phyloP scores from a whole-genome alignment of 2,888 invertebrate genomes.

The Oeneis ivallda region DNA sequence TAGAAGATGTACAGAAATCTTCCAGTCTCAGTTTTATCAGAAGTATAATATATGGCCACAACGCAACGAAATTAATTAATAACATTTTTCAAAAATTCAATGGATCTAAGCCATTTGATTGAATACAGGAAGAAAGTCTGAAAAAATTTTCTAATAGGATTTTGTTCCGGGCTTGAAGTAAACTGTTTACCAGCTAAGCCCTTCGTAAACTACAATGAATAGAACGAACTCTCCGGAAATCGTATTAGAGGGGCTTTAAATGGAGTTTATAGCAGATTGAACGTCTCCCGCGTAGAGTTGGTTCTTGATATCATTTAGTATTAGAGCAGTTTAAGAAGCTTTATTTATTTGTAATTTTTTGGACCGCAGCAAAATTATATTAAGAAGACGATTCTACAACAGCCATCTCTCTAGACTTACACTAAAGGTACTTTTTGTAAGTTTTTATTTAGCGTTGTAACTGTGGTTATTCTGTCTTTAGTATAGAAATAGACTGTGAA shows the following conservation, averaged over 20 bases:
- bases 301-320: slow-evolving; percentile 8
- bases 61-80: too few relatives aligned
- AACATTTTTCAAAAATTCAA: too few relatives aligned
- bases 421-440: too few relatives aligned
- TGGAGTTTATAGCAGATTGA: slow-evolving; percentile 28
- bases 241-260: slow-evolving; percentile 20
- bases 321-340: neutral
- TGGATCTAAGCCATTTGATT: too few relatives aligned
- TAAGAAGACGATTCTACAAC: too few relatives aligned
- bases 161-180: neutral
- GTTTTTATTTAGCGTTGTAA: too few relatives aligned
- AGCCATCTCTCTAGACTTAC: neutral
- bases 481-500: too few relatives aligned
- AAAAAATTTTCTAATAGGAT: neutral
- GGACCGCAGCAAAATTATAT: too few relatives aligned
- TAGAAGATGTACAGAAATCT: too few relatives aligned
- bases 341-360: neutral
- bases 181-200: slow-evolving; percentile 8
- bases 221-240: slow-evolving; percentile 16
- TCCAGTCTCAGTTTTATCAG: too few relatives aligned
- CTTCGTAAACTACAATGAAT: slow-evolving; percentile 19
- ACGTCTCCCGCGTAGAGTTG: neutral
- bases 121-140: neutral
- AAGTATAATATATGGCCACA: too few relatives aligned
- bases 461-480: too few relatives aligned